Evolutionary conservation across 2,113 vertebrate genomes (phyloP), one percentile per base, ranked within the genome.

Genomic region (Triplophysa dalaica): DNA sequence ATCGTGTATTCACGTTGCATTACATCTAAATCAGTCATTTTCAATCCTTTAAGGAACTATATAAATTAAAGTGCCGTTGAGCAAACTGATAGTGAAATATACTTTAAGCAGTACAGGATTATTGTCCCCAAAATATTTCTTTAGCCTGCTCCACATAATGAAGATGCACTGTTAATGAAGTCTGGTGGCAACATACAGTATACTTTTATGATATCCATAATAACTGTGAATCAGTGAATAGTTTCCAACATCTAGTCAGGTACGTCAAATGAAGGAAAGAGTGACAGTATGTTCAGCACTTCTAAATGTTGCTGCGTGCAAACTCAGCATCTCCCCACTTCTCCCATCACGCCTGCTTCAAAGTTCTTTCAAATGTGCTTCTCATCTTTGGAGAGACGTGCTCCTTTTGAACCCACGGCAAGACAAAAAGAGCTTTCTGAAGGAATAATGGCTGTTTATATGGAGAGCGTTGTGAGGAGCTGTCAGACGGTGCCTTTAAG

Each of bases 371-470:
- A 77, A 63, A 78, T 79, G 84, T 75, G 82, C 48, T 80, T 83
- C 79, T 87, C 63, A 24, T 86, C 83, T 87, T 86, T 81, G 80
- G 81, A 75, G 77, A 82, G 73, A 88, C 65, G 56, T 62, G 66
- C n/a, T 56, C 78, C 76, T 85, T 89, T 89, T 92, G 87, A 91
- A 90, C 84, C 24, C 13, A 17, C 13, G 64, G 63, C 75, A 83
- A 92, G 87, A 92, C 88, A 91, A 91, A 90, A 90, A 87, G 85
- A 89, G 86, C 84, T 87, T 90, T 92, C 87, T 86, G 85, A 86
- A 87, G 87, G 90, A 92, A 90, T 92, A 89, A 92, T 88, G 87
- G 86, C 81, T 90, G 90, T 91, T 91, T 90, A 89, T 90, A 89
- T 86, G 87, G 78, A 83, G 81, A 67, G 81, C 48, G 83, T 88